Percentiles rank a stretch among this genome's conserved stretches.
These are phyloP conservation scores for Hemibagrus guttatus DNA, from an alignment of 2,797 vertebrate genomes.

Conservation along the genomic window DNA sequence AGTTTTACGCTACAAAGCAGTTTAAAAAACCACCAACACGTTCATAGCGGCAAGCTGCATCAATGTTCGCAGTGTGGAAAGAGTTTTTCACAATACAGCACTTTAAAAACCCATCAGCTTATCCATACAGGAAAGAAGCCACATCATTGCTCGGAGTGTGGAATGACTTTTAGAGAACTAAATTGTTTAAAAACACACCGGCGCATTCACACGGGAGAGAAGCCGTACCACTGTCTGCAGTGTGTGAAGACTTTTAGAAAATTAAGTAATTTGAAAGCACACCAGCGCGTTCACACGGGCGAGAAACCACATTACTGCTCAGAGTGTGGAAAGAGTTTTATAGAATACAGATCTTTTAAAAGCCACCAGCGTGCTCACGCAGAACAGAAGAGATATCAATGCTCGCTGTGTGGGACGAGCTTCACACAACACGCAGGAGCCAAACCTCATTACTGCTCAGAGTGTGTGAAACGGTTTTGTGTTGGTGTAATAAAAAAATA, in stretches of 20 bases:
- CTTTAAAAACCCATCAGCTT: neutral
- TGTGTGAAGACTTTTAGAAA: neutral
- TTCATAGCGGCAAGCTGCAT: neutral
- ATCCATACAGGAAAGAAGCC: neutral
- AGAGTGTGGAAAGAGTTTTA: neutral
- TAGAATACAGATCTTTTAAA: neutral
- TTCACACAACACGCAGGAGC: neutral
- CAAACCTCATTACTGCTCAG: slow-evolving; percentile 1
- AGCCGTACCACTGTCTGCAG: neutral
- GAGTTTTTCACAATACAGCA: neutral
- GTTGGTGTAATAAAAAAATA: slow-evolving; percentile 3
- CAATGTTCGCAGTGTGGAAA: neutral
- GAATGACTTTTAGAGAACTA: neutral
- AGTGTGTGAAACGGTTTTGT: slow-evolving; percentile 3
- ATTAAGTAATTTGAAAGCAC: neutral
- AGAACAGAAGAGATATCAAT: neutral
- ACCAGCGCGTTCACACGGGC: neutral
- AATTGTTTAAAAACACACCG: neutral
- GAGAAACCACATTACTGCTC: neutral
- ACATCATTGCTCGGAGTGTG: neutral
- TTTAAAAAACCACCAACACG: slow-evolving; percentile 1
- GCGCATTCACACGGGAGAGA: neutral
- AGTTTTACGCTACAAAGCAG: neutral
- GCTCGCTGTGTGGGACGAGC: neutral
- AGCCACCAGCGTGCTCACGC: neutral